Evolutionary conservation across 2,797 vertebrate species (phyloP).

Genomic region (Buceros bicornis): DNA sequence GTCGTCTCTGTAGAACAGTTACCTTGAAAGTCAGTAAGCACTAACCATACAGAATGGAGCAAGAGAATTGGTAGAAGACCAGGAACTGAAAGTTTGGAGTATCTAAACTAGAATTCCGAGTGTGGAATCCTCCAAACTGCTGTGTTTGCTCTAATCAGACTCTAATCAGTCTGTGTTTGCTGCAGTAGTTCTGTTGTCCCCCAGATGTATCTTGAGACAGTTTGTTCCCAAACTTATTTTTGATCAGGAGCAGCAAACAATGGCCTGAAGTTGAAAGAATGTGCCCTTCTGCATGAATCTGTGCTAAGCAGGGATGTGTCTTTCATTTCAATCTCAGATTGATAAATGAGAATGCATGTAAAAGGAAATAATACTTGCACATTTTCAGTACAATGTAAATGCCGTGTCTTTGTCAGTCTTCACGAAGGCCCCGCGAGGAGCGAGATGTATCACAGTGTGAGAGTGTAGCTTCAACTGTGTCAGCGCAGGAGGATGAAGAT

Average conservation of each 20-base stretch:
- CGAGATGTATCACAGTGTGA: conserved; percentile 92
- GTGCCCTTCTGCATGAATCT: background rate
- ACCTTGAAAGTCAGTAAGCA: background rate
- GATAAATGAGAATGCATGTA: background rate
- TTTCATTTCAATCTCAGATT: background rate
- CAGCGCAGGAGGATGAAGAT: conserved; percentile 95
- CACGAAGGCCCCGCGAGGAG: conserved; percentile 90
- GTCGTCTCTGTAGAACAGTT: background rate
- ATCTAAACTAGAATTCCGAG: background rate
- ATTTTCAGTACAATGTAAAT: background rate
- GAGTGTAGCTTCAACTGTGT: conserved; percentile 89
- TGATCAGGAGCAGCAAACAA: background rate
- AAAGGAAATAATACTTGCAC: background rate
- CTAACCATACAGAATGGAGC: background rate
- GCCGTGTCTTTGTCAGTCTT: conserved; percentile 80
- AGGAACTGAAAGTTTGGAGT: background rate
- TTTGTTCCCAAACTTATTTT: background rate
- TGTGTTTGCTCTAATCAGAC: background rate
- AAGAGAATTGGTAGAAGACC: background rate
- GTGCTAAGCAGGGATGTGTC: background rate
- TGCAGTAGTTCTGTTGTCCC: background rate
- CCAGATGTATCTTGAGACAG: background rate
- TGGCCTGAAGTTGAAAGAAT: background rate
- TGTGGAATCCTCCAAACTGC: background rate
- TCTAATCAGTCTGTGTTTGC: background rate